Evolutionary conservation across 2,113 vertebrate genomes (phyloP).

Genomic region (Lucifuga dentata): DNA sequence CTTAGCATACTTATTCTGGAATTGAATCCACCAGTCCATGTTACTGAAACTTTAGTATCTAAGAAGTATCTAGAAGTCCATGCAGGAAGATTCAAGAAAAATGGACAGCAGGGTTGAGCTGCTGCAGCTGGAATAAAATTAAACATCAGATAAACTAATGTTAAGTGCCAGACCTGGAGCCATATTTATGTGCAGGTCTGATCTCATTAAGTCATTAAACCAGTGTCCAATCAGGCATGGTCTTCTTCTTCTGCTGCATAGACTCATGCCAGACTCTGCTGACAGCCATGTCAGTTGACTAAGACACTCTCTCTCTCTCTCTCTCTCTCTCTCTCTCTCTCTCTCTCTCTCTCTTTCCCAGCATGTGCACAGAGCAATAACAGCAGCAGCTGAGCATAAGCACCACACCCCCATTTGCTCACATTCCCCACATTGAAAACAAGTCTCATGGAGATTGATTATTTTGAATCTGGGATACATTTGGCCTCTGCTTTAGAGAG

Average conservation of each 20-base stretch:
- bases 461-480: slow-evolving; percentile 8
- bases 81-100: not conserved
- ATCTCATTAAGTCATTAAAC: slow-evolving; percentile 76
- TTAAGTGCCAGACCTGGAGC: slow-evolving; percentile 6
- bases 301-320: slow-evolving; percentile 27
- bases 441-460: slow-evolving; percentile 36
- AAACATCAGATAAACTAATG: not conserved
- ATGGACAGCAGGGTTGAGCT: not conserved
- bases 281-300: slow-evolving; percentile 63
- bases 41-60: not conserved
- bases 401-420: slow-evolving; percentile 29
- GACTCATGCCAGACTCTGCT: slow-evolving; percentile 51
- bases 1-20: not conserved
- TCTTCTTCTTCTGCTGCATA: slow-evolving; percentile 62
- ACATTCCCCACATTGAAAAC: slow-evolving; percentile 39
- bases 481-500: not conserved
- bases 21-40: not conserved
- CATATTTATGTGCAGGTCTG: slow-evolving; percentile 29
- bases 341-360: not conserved
- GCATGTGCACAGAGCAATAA: slow-evolving; percentile 19
- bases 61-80: not conserved
- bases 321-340: not conserved
- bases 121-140: slow-evolving; percentile 6
- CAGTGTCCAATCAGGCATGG: slow-evolving; percentile 52
- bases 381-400: slow-evolving; percentile 39